These are phyloP conservation scores for Trochalopteron elliotii DNA, from an alignment of 2,113 vertebrate genomes.

Conservation along the genomic window DNA sequence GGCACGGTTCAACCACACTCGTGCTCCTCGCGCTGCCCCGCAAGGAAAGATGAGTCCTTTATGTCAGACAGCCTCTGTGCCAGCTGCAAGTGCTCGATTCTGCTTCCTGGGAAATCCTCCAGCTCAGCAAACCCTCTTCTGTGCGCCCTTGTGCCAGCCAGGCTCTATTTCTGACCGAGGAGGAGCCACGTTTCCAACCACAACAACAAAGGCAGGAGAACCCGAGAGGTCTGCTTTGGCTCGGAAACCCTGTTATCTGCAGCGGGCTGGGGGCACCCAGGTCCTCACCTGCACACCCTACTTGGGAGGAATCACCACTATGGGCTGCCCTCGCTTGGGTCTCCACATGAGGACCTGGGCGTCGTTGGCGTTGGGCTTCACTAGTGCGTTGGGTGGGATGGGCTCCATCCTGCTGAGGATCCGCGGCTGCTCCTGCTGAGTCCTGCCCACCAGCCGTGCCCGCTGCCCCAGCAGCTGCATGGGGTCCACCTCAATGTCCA, in stretches of 20 bases:
- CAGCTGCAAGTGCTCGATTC: slow-evolving; percentile 50
- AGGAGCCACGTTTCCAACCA: slow-evolving; percentile 38
- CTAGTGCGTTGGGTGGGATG: slow-evolving; percentile 91
- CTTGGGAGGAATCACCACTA: slow-evolving; percentile 95
- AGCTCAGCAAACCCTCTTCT: slow-evolving; percentile 36
- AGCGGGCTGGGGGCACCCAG: slow-evolving; percentile 27
- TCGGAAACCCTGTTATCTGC: slow-evolving; percentile 52
- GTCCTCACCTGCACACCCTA: slow-evolving; percentile 61
- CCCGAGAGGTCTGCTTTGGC: slow-evolving; percentile 70
- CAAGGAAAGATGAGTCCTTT: slow-evolving; percentile 31
- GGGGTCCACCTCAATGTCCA: slow-evolving; percentile 93
- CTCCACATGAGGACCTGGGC: slow-evolving; percentile 99
- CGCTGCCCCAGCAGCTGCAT: slow-evolving; percentile 88
- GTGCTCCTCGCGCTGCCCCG: slow-evolving; percentile 19
- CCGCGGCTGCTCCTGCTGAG: slow-evolving; percentile 93
- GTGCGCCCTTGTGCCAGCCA: neutral
- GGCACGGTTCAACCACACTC: slow-evolving; percentile 48
- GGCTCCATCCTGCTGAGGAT: slow-evolving; percentile 94
- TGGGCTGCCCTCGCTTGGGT: slow-evolving; percentile 88
- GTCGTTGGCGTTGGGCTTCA: slow-evolving; percentile 95
- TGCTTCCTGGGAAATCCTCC: slow-evolving; percentile 52
- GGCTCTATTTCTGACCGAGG: slow-evolving; percentile 36
- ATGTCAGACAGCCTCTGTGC: slow-evolving; percentile 46
- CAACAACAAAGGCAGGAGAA: slow-evolving; percentile 64
- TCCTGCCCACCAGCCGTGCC: slow-evolving; percentile 87